phyloP scores from a whole-genome alignment of 2,113 vertebrate species.

The Ameiurus melas region DNA sequence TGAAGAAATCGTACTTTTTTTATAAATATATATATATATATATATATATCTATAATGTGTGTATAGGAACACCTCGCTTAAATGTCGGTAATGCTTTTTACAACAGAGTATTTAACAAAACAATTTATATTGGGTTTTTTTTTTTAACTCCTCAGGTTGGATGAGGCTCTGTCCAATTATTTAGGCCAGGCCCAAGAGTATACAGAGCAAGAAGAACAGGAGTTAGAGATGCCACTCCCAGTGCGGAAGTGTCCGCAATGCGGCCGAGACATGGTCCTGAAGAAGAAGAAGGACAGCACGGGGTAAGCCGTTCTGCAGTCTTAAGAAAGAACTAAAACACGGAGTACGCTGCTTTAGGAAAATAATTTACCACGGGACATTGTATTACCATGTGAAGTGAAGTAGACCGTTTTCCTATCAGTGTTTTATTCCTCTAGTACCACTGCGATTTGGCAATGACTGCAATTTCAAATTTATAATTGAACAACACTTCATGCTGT shows the following conservation, averaged over 20 bases:
- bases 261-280: conserved; percentile 90
- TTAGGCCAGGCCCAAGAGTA: conserved; percentile 80
- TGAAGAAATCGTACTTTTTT: neutral
- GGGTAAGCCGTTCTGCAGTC: conserved; percentile 70
- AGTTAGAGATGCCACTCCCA: conserved; percentile 72
- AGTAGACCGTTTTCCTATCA: neutral
- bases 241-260: conserved; percentile 91
- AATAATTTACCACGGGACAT: neutral
- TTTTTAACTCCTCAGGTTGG: conserved; percentile 74
- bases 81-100: neutral
- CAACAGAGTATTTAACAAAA: neutral
- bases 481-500: too few relatives aligned
- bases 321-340: neutral
- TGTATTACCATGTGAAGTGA: neutral
- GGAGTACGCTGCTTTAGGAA: neutral
- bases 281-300: conserved; percentile 80
- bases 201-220: conserved; percentile 74
- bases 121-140: neutral
- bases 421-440: neutral
- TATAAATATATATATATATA: too few relatives aligned
- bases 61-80: neutral
- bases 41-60: too few relatives aligned
- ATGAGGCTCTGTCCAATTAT: conserved; percentile 88
- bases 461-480: neutral
- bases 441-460: neutral